Conservation (phyloP, 2,113 vertebrate species). For the Silurus glanis region DNA sequence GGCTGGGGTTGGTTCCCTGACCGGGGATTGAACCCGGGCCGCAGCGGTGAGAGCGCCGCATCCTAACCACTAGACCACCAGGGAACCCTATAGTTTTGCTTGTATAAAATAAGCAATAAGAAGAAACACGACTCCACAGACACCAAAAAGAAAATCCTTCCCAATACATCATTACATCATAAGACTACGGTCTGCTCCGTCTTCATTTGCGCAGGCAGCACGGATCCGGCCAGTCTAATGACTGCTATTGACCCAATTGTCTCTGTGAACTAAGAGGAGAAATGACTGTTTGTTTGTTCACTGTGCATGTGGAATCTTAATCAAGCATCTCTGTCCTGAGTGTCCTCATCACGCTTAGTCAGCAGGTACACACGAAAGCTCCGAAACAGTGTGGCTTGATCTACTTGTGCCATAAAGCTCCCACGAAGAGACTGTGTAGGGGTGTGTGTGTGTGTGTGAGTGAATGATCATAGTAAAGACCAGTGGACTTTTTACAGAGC, state of each 20-base stretch:
- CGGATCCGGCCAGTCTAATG: slow-evolving; percentile 59
- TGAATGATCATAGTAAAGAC: background rate
- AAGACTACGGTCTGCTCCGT: slow-evolving; percentile 3
- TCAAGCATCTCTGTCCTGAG: slow-evolving; percentile 1
- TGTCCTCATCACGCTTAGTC: slow-evolving; percentile 7
- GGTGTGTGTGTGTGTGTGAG: background rate
- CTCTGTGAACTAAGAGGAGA: slow-evolving; percentile 59
- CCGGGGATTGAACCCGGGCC: too few species aligned
- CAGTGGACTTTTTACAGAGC: background rate
- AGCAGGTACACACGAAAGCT: slow-evolving; percentile 16
- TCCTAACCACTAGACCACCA: too few species aligned
- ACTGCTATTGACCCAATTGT: slow-evolving; percentile 67
- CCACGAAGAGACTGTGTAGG: background rate
- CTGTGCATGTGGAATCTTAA: slow-evolving; percentile 55
- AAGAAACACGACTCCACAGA: background rate
- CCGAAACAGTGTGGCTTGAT: slow-evolving; percentile 3
- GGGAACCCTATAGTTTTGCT: too few species aligned
- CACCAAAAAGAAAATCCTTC: slow-evolving; percentile 3
- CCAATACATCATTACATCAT: too few species aligned
- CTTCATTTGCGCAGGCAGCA: slow-evolving; percentile 47
- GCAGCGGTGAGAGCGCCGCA: too few species aligned
- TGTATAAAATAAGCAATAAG: background rate
- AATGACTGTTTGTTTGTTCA: slow-evolving; percentile 61
- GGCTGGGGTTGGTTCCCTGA: too few species aligned
- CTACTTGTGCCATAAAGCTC: background rate